These are phyloP conservation scores for Melanerpes formicivorus DNA, from an alignment of 2,113 vertebrate genomes.

Conservation along the genomic window DNA sequence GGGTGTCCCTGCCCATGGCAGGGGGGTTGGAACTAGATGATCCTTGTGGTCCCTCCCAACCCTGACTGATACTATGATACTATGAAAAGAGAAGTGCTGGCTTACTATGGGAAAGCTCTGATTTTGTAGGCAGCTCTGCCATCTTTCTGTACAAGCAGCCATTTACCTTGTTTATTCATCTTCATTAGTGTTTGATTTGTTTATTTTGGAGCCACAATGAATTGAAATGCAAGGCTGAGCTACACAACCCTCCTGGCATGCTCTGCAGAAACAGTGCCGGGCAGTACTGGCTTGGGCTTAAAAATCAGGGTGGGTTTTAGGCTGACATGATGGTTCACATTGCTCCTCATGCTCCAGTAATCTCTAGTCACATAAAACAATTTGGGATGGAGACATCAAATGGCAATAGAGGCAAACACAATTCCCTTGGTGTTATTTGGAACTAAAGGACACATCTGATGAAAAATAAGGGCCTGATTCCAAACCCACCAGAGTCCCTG, in stretches of 20 bases:
- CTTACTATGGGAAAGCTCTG: background rate
- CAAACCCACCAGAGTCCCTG: background rate
- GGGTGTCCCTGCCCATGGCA: too few relatives aligned
- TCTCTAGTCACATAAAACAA: background rate
- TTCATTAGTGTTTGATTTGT: background rate
- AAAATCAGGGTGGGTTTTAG: background rate
- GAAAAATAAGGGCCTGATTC: background rate
- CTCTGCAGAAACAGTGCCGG: background rate
- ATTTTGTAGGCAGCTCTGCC: background rate
- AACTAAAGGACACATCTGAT: background rate
- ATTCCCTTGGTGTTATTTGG: background rate
- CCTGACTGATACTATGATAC: too few relatives aligned
- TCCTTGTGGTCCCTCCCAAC: too few relatives aligned
- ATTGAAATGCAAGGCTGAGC: background rate
- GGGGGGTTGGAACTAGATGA: too few relatives aligned
- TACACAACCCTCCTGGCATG: background rate
- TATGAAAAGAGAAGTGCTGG: background rate
- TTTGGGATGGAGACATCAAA: background rate
- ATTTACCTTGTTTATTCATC: background rate
- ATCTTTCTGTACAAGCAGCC: background rate
- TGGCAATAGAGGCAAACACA: background rate
- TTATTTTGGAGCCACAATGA: background rate
- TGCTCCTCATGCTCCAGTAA: background rate
- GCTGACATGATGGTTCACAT: background rate
- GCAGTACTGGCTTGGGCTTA: background rate